A percentile compares a stretch with the other conserved stretches of the same genome.
Conservation (phyloP, 2,888 invertebrate species). For the Girardia tigrina region DNA sequence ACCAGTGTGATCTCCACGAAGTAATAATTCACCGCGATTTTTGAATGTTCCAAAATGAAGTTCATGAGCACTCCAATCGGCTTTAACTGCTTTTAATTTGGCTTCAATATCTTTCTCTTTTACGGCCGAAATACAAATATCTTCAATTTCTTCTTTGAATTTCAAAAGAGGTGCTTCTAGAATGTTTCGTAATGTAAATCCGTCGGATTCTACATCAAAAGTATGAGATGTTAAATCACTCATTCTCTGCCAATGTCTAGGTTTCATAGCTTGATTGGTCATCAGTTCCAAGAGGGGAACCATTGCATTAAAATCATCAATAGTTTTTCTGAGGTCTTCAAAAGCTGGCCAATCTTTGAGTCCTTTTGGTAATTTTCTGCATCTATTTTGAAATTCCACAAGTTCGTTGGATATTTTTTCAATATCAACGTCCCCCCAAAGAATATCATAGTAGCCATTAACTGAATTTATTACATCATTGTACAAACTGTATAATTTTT, state of each 20-base stretch:
- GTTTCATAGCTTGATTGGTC: conserved; percentile 92
- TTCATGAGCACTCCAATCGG: conserved; percentile 78
- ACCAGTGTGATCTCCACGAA: conserved; percentile 81
- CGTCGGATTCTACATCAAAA: conserved; percentile 80
- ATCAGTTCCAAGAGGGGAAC: conserved; percentile 83
- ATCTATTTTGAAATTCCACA: conserved; percentile 90
- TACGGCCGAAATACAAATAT: conserved; percentile 91
- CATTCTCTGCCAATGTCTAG: conserved; percentile 85
- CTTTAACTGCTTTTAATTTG: conserved; percentile 77
- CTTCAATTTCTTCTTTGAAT: conserved; percentile 92
- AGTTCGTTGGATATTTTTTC: conserved; percentile 91
- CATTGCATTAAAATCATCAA: conserved; percentile 94
- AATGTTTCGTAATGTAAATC: conserved; percentile 80
- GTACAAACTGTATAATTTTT: conserved; percentile 83
- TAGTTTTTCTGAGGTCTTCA: conserved; percentile 81
- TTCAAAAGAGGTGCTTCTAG: conserved; percentile 78
- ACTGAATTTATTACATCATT: conserved; percentile 89
- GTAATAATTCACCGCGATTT: conserved; percentile 76
- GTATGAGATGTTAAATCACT: conserved; percentile 74
- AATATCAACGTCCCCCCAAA: conserved; percentile 86
- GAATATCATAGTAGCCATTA: conserved; percentile 86
- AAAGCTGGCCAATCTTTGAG: conserved; percentile 85
- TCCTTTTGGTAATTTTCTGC: conserved; percentile 80
- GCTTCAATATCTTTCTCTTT: conserved; percentile 95
- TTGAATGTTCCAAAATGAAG: conserved; percentile 85